Evolutionary conservation across 2,888 invertebrate genomes (phyloP).

Genomic region (Erebia ligea): DNA sequence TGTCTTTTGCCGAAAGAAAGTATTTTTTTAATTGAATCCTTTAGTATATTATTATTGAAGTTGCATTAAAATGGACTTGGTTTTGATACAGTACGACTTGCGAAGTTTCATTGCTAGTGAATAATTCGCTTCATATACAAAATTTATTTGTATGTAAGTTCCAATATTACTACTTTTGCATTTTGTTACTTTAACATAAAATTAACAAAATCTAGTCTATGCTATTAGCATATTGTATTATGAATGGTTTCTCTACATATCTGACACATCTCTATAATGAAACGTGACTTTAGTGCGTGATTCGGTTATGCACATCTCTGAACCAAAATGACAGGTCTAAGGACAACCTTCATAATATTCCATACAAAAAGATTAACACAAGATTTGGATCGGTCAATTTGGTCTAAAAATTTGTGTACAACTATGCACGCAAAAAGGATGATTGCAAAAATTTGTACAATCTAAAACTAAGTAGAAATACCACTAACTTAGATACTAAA

Average conservation of each 20-base stretch:
- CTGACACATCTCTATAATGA: slow-evolving; percentile 31
- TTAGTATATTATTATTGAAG: no score
- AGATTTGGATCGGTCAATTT: neutral
- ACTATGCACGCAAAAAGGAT: neutral
- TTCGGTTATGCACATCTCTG: neutral
- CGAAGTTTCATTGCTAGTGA: no score
- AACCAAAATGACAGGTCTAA: neutral
- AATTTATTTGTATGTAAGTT: slow-evolving; percentile 41
- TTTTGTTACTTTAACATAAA: slow-evolving; percentile 36
- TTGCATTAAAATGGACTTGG: no score
- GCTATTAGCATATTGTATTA: slow-evolving; percentile 24
- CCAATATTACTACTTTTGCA: slow-evolving; percentile 35
- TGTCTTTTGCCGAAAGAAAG: no score
- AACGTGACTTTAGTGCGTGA: slow-evolving; percentile 23
- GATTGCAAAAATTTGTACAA: slow-evolving; percentile 46
- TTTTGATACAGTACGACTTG: no score
- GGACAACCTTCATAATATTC: neutral
- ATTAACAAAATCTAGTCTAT: slow-evolving; percentile 13
- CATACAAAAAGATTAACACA: neutral
- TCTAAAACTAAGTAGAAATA: slow-evolving; percentile 43
- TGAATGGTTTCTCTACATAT: slow-evolving; percentile 17
- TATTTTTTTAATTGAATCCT: no score
- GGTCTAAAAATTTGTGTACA: neutral
- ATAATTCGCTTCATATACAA: slow-evolving; percentile 50
- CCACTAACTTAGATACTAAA: slow-evolving; percentile 57